Conservation (phyloP, 1,140 invertebrate genomes). For the Temnothorax longispinosus region DNA sequence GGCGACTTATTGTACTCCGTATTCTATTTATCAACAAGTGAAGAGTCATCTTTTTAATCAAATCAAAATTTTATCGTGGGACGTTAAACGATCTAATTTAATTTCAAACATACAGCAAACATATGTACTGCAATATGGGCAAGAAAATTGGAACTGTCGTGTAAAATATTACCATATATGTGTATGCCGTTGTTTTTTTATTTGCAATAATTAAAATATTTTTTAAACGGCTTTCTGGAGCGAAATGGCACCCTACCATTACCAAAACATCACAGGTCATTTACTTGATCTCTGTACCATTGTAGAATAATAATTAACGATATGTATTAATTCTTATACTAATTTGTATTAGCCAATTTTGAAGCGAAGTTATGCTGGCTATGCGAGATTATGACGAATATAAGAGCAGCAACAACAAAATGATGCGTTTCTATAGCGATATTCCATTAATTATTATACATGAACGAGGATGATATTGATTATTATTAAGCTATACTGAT, state of each 20-base stretch:
- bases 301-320: slow-evolving; percentile 79
- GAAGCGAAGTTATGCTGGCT: slow-evolving; percentile 55
- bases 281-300: slow-evolving; percentile 84
- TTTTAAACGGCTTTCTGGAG: slow-evolving; percentile 61
- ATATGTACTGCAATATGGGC: background rate
- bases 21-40: background rate
- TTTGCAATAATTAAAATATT: slow-evolving; percentile 6
- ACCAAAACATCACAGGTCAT: slow-evolving; percentile 83
- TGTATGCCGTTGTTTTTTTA: background rate
- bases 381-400: slow-evolving; percentile 39
- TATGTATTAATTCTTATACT: slow-evolving; percentile 80
- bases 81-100: background rate
- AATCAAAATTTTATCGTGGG: background rate
- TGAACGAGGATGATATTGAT: slow-evolving; percentile 56
- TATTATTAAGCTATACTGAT: slow-evolving; percentile 73
- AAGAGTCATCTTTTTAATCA: slow-evolving; percentile 20
- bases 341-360: slow-evolving; percentile 82
- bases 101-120: background rate
- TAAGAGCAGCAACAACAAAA: slow-evolving; percentile 62
- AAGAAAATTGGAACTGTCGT: background rate
- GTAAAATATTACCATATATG: background rate
- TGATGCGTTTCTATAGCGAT: slow-evolving; percentile 69
- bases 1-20: background rate
- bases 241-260: slow-evolving; percentile 73
- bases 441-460: slow-evolving; percentile 65